Evolutionary conservation across 2,113 vertebrate species (phyloP).

Genomic region (Raja brachyura): DNA sequence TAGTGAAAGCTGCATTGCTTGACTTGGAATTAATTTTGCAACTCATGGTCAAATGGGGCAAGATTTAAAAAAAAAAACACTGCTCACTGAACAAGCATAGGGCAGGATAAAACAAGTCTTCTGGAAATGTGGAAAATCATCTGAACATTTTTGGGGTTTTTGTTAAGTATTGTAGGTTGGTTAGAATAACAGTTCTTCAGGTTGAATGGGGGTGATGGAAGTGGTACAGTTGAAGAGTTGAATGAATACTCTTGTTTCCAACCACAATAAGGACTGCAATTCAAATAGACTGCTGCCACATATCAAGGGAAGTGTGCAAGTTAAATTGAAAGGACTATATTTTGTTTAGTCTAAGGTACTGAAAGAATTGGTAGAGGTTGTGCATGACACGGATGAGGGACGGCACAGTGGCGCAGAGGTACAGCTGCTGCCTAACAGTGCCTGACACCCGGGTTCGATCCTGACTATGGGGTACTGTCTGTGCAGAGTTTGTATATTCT

Average conservation of each 20-base stretch:
- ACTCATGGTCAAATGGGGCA: not conserved
- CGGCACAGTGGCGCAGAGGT: too few relatives aligned
- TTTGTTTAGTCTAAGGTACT: not conserved
- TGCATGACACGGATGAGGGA: not conserved
- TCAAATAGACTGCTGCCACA: not conserved
- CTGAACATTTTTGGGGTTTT: not conserved
- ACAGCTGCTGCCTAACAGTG: too few relatives aligned
- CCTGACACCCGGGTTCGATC: too few relatives aligned
- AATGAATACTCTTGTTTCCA: slow-evolving; percentile 1
- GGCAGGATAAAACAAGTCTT: not conserved
- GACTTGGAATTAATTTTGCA: not conserved
- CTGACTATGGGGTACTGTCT: too few relatives aligned
- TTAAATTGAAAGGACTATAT: not conserved
- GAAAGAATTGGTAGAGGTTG: not conserved
- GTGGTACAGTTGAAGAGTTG: not conserved
- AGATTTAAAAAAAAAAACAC: not conserved
- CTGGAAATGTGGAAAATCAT: slow-evolving; percentile 9
- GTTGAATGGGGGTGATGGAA: not conserved
- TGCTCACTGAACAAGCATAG: not conserved
- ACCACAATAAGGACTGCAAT: not conserved
- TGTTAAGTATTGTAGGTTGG: not conserved
- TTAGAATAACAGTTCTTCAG: not conserved
- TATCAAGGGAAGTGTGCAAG: not conserved
- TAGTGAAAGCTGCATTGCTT: not conserved
- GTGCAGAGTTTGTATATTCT: too few relatives aligned